Evolutionary conservation across 2,797 vertebrate species (phyloP), one percentile per base, ranked within the genome.

Genomic region (Rhadinocentrus ornatus): DNA sequence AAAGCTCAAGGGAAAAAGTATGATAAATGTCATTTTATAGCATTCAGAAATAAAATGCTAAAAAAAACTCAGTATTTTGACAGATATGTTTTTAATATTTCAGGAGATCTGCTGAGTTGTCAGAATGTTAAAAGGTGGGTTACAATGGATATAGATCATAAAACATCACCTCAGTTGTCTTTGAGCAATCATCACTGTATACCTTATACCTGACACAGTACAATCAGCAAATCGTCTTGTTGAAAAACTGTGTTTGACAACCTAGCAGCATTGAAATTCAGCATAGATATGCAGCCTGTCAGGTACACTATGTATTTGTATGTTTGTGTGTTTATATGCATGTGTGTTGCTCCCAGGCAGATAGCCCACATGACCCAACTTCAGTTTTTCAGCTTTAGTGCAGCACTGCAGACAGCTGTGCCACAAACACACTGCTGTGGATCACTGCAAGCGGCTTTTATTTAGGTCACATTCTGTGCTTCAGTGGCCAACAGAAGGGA

Each of bases 381-480:
- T 86, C 78, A 77, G 89, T 89, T 91, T 87, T 88, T 82, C 87
- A 86, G 89, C 90, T 89, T 88, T 84, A 85, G 87, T 81, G 86
- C 86, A 77, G 78, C 27, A 69, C 86, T 84, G 82, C 73, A 88
- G 89, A 90, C 92, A 92, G 91, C 89, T 92, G 92, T 89, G 88
- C 80, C 76, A 88, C 92, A 86, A 89, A 88, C 84, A 70, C 86
- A 68, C 78, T 79, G 86, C 82, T 70, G 85, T 80, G 80, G 75
- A 91, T 90, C 83, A 89, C 89, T 69, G 78, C 70, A 26, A 91
- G 90, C 89, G 76, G 84, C 89, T 89, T 90, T 91, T 92, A 92
- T 92, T 91, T 91, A 90, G 91, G 90, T 91, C 90, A 90, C 84
- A 87, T 90, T 86, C 82, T 90, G 82, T 73, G 85, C 86, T 88